These are phyloP conservation scores for Chamaedrilus cognettii DNA, from an alignment of 2,888 invertebrate genomes.

Conservation along the genomic window DNA sequence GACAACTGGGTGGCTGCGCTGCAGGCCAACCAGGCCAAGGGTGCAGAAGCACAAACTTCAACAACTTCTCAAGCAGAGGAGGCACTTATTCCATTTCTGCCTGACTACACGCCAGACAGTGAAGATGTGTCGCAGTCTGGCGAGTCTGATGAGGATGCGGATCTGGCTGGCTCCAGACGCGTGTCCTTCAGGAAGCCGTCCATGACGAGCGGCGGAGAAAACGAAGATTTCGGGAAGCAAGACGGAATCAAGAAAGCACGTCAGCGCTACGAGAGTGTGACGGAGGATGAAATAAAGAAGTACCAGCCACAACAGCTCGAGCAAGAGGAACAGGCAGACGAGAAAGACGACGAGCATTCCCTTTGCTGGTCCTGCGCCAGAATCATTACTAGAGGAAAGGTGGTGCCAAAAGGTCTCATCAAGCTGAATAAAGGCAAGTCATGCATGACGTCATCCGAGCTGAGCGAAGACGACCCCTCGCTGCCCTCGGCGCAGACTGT, in stretches of 20 bases:
- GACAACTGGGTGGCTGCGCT: conserved; percentile 10
- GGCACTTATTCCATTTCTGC: too few species aligned
- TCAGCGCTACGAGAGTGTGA: conserved; percentile 13
- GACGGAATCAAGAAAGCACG: not conserved
- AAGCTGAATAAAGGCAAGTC: conserved; percentile 20
- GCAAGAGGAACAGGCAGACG: conserved; percentile 12
- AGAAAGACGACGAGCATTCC: conserved; percentile 1
- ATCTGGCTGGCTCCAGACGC: not conserved
- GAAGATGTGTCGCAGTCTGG: not conserved
- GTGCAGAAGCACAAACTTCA: too few species aligned
- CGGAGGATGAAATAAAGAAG: conserved; percentile 12
- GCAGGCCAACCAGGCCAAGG: not conserved
- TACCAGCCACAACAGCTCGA: conserved; percentile 8
- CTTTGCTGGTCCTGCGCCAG: conserved; percentile 13
- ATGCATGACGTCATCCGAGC: conserved; percentile 35
- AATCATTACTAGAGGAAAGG: conserved; percentile 7
- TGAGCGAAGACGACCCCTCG: conserved; percentile 19
- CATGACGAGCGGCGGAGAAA: not conserved
- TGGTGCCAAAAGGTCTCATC: conserved; percentile 17
- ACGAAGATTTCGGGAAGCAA: not conserved
- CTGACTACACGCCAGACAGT: not conserved
- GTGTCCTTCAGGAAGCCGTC: not conserved
- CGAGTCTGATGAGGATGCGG: not conserved
- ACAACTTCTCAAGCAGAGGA: too few species aligned
- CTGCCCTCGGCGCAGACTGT: conserved; percentile 28